A percentile compares a stretch with the other conserved stretches of the same genome.
phyloP scores from a whole-genome alignment of 2,888 invertebrate species.

The Gymnosoma rotundatum region DNA sequence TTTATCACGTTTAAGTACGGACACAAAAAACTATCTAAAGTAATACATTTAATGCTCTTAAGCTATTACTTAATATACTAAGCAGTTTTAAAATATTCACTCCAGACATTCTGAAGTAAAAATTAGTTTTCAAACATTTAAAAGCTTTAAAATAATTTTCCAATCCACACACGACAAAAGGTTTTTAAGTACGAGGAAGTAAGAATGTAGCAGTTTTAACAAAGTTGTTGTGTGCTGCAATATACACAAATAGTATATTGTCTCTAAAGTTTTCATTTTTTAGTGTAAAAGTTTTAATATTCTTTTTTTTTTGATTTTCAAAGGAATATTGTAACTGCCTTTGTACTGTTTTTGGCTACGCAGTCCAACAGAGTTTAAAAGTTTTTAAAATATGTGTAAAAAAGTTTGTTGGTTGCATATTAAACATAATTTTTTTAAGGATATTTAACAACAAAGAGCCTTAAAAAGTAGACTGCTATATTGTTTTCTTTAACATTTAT shows the following conservation, averaged over 20 bases:
- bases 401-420: constrained; percentile 37
- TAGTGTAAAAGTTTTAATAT: constrained; percentile 36
- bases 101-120: constrained; percentile 31
- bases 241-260: neutral
- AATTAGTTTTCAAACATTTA: constrained; percentile 41
- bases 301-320: constrained; percentile 40
- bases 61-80: constrained; percentile 31
- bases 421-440: neutral
- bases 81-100: neutral
- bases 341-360: constrained; percentile 21
- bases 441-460: constrained; percentile 47
- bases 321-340: constrained; percentile 31
- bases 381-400: constrained; percentile 62
- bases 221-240: constrained; percentile 2
- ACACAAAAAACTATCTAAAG: neutral
- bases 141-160: constrained; percentile 47
- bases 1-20: neutral
- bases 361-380: constrained; percentile 53
- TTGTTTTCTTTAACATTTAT: constrained; percentile 15
- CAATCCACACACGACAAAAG: neutral
- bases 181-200: neutral
- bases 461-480: constrained; percentile 31
- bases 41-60: constrained; percentile 40
- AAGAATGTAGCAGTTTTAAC: neutral
- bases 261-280: neutral